Conservation (phyloP, 1,140 invertebrate species). For the Formica exsecta region DNA sequence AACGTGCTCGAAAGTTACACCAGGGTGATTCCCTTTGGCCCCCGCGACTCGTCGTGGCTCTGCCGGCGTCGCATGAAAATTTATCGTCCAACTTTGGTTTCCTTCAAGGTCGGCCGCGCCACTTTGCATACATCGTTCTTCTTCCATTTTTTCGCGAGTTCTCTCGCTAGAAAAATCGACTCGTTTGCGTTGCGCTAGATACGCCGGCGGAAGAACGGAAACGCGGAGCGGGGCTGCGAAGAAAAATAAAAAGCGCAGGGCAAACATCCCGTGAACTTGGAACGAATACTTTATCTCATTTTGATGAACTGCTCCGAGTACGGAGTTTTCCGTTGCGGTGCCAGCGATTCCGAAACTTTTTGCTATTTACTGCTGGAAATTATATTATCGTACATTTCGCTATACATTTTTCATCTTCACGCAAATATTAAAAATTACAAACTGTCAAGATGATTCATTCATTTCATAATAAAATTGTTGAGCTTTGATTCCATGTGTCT, state of each 20-base stretch:
- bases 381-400: background rate
- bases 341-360: conserved; percentile 25
- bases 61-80: conserved; percentile 76
- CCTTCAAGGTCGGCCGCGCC: conserved; percentile 72
- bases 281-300: conserved; percentile 55
- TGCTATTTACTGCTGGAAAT: background rate
- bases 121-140: conserved; percentile 73
- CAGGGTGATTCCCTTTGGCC: conserved; percentile 64
- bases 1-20: conserved; percentile 79
- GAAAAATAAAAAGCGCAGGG: conserved; percentile 46
- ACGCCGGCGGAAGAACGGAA: conserved; percentile 12
- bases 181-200: conserved; percentile 47
- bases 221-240: conserved; percentile 41
- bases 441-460: background rate
- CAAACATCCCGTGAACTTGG: conserved; percentile 63
- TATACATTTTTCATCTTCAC: background rate
- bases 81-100: conserved; percentile 77
- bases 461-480: conserved; percentile 69
- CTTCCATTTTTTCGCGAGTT: conserved; percentile 68
- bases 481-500: conserved; percentile 48
- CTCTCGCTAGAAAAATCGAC: conserved; percentile 1
- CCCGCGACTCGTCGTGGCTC: conserved; percentile 55
- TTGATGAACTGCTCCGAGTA: conserved; percentile 33
- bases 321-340: background rate
- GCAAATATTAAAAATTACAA: background rate